phyloP scores from a whole-genome alignment of 2,113 vertebrate species.

The Aptenodytes forsteri region DNA sequence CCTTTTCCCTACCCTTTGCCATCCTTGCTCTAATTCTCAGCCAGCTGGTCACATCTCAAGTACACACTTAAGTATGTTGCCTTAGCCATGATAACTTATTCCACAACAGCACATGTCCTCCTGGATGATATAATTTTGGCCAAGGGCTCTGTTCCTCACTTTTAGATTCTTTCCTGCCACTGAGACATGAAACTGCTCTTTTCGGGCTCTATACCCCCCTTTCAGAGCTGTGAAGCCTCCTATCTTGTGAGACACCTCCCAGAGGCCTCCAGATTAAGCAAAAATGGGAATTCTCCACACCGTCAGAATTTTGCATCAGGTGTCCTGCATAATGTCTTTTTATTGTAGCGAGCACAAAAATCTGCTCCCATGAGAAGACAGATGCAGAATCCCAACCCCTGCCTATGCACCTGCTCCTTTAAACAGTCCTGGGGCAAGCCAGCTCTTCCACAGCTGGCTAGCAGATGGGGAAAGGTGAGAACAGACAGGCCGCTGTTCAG shows the following conservation, averaged over 20 bases:
- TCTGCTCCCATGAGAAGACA: background rate
- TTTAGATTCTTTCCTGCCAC: background rate
- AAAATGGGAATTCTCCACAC: background rate
- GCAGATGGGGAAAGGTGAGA: conserved; percentile 61
- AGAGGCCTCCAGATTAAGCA: background rate
- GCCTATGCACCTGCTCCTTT: conserved; percentile 30
- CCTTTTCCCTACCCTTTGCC: background rate
- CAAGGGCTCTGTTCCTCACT: background rate
- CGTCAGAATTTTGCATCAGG: background rate
- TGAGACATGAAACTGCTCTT: background rate
- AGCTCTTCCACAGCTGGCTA: conserved; percentile 36
- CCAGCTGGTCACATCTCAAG: background rate
- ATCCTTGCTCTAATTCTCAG: background rate
- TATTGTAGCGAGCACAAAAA: background rate
- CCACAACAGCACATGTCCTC: background rate
- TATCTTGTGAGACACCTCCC: background rate
- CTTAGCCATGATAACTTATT: background rate
- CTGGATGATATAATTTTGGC: background rate
- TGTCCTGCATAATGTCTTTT: background rate
- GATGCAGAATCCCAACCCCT: background rate
- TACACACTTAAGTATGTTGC: background rate
- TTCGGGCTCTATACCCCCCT: background rate
- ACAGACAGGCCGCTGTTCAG: conserved; percentile 57
- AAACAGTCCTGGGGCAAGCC: background rate
- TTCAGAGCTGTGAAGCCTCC: background rate